Evolutionary conservation across 2,113 vertebrate genomes (phyloP), one percentile per base, ranked within the genome.

Genomic region (Tringa solitaria): DNA sequence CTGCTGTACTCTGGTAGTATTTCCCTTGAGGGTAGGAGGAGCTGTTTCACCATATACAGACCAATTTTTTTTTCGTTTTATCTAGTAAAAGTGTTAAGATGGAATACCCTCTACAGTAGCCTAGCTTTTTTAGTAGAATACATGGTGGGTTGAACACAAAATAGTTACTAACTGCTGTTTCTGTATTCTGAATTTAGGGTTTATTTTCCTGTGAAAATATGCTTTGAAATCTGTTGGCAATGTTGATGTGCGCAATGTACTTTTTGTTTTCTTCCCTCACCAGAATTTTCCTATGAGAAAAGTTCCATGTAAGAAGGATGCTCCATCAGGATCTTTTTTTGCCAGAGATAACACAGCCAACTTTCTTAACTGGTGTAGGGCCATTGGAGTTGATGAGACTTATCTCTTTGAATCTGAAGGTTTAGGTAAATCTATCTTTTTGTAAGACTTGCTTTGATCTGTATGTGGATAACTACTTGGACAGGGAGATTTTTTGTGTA

Each of bases 341-440:
- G 99, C 99, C 65, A 98, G 99, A 45, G 99, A 99, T 97, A 99
- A 99, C 95, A 99, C 99, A 0, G 99, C 99, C 4, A 99, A 99
- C 98, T 99, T 99, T 97, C 99, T 99, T 87, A 97, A 98, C 77
- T 99, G 99, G 99, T 99, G 99, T 83, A 98, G 99, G 33, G 94
- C 96, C 45, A 89, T 99, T 69, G 99, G 99, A 8, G 98, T 99
- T 60, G 99, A 99, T 65, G 99, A 99, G 83, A 99, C 99, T 9
- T 99, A 99, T 72, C 98, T 99, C 95, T 99, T 99, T 97, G 99
- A 99, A 96, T 99, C 99, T 0, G 99, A 99, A 97, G 99, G 99
- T 63, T 98, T 99, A 91, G 99, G 99, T 99, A 97, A 96, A 82
- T 96, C 10, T 35, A 41, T 45, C 33, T 88, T 83, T 92, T 82